Base-by-base conservation (phyloP, 1,140 invertebrate species). In the Conopomorpha cramerella region DNA sequence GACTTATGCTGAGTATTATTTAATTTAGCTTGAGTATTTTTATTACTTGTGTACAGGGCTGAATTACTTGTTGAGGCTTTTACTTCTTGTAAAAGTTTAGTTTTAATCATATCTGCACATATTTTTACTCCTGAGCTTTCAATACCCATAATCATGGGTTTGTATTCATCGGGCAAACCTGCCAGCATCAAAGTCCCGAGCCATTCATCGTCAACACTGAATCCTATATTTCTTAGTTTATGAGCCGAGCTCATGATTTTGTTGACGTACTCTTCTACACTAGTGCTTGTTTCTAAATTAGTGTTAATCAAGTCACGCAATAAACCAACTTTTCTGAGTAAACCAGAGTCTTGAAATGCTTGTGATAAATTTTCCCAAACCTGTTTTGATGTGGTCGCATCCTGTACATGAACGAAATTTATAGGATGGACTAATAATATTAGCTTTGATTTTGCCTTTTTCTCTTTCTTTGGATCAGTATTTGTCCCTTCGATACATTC, bases 161-260 rank as follows among this genome's bases (percentile, higher is more conserved):
- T 13, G 43, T 38, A 65, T 27, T 38, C 30, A 14, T 56, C 43
- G 6, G 56, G 39, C 16, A 64, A 37, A 12, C 55, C 60, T 2
- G 52, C 47, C 16, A 66, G 29, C 15, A 36, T 12, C 12, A 64
- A 16, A 27, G 34, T 36, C 2, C 32, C 32, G 10, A 34, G 16
- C 32, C 16, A 61, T 32, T 34, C 32, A 13, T 63, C 56, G 12
- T 35, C 28, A 3, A 67, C 46, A 15, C 43, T 29, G 30, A 51
- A 57, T 8, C 52, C 52, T 6, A 48, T 50, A 8, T 39, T 43
- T 10, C 23, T 13, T 14, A 59, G 38, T 38, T 53, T 58, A 14
- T 62, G 52, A 13, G 50, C 51, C 7, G 52, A 60, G 13, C 27
- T 37, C 12, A 63, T 43, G 2, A 62, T 55, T 39, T 42, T 43